These are phyloP conservation scores for Ditylenchus dipsaci DNA, from an alignment of 1,140 invertebrate genomes.

Conservation along the genomic window DNA sequence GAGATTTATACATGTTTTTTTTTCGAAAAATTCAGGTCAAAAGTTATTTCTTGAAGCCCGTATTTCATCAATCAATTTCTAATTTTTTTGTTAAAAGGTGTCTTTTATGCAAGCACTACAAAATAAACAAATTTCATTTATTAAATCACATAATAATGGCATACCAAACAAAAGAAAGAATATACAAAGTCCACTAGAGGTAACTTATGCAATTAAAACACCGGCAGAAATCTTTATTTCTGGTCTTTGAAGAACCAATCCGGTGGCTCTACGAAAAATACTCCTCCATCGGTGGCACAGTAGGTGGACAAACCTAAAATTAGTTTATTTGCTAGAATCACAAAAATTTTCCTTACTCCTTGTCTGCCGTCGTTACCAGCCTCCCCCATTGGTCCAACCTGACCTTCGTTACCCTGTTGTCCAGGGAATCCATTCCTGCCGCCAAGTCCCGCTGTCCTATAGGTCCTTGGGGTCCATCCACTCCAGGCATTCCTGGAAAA, in stretches of 20 bases:
- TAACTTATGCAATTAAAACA: neutral
- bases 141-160: too few relatives aligned
- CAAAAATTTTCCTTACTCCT: slow-evolving; percentile 28
- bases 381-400: slow-evolving; percentile 35
- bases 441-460: slow-evolving; percentile 19
- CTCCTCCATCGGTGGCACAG: slow-evolving; percentile 48
- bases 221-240: slow-evolving; percentile 9
- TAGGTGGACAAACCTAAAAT: slow-evolving; percentile 49
- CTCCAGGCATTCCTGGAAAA: slow-evolving; percentile 26
- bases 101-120: too few relatives aligned
- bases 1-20: too few relatives aligned
- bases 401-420: slow-evolving; percentile 25
- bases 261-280: slow-evolving; percentile 46
- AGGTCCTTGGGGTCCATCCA: slow-evolving; percentile 41
- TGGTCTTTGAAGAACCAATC: slow-evolving; percentile 52
- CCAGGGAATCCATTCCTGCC: slow-evolving; percentile 33
- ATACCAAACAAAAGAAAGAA: too few relatives aligned
- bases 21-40: too few relatives aligned
- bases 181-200: too few relatives aligned
- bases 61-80: too few relatives aligned
- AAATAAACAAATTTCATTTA: too few relatives aligned
- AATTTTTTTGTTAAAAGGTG: too few relatives aligned
- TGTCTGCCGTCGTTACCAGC: slow-evolving; percentile 44
- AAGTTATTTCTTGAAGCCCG: too few relatives aligned
- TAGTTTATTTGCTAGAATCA: slow-evolving; percentile 1